Evolutionary conservation across 1,140 invertebrate genomes (phyloP), one percentile per base, ranked within the genome.

Genomic region (Leptinotarsa defecta): DNA sequence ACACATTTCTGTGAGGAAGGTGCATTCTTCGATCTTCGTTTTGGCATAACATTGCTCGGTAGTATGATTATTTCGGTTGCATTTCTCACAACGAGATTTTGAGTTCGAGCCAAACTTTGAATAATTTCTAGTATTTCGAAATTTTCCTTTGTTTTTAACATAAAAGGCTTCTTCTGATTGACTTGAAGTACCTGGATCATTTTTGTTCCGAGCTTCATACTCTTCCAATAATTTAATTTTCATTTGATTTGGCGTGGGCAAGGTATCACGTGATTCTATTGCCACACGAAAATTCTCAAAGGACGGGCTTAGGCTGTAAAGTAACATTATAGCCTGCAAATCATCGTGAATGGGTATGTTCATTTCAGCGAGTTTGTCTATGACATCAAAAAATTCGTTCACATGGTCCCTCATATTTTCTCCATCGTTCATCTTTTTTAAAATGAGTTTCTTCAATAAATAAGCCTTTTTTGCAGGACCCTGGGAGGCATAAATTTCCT

Each of bases 221-320:
- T 85, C 81, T 78, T 84, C 82, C 13, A 81, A 19, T 22, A 84
- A 83, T 80, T 85, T 84, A 4, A 81, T 78, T 67, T 80, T 77
- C 13, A 84, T 68, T 17, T 73, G 73, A 67, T 84, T 83, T 3
- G 78, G 75, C n/a, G 57, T 79, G 13, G 80, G 81, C 27, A 85
- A 70, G 24, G 61, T 73, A 63, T 84, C 83, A 1, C 81, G 71
- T 13, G 81, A 78, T 75, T 84, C 82, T n/a, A 83, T 82, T 13
- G 82, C 83, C 68, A 81, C 77, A 69, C 81, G 67, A 76, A 84
- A 84, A 64, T 82, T 83, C 64, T 83, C 79, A 52, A 70, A 84
- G 17, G 19, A 70, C 6, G 77, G 6, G 11, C 79, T 78, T 3
- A 85, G 69, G 77, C 80, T 84, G 61, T 84, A 81, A 49, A 84